Base-by-base conservation (phyloP, 2,888 invertebrate genomes). In the Metallyticus violacea region DNA sequence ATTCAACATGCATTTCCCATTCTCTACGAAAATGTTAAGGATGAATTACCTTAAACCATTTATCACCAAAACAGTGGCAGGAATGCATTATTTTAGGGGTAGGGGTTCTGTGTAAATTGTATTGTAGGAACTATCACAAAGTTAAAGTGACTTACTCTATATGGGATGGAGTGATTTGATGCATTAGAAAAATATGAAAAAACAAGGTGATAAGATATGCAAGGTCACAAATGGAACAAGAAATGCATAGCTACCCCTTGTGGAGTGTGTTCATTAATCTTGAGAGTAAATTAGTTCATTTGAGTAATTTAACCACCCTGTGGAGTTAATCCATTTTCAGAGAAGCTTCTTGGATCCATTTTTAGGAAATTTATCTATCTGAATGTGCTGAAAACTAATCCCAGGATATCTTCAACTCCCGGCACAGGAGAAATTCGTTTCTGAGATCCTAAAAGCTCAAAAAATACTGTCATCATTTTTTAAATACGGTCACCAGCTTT, bases 381-480 rank as follows among this genome's bases (percentile, higher is more conserved):
- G 40, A 62, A 62, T 15, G n/a, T n/a, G 22, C 40, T 62, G 40
- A 62, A 62, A 62, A 62, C 7, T 3, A 62, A 62, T 62, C 15
- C 40, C 40, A 62, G 40, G 15, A 62, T 62, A 62, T 15, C 40
- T 62, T 62, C 22, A 62, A 62, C 40, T 83, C 83, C 83, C 83
- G 83, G 83, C 83, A 83, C 83, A 83, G 76, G 5, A 26, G 76
- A 30, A 62, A 82, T 28, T n/a, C 77, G 77, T 83, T 83, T 83
- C 83, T 83, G 83, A 83, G 77, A 83, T 83, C 77, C n/a, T 29
- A 79, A 77, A 77, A 87, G 85, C 85, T 87, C 87, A 85, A 85
- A 85, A 87, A 87, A 87, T 87, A 87, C 87, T 87, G 87, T 85
- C 76, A 62, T 22, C 40, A 79, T 7, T 80, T 85, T 87, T 87